Evolutionary conservation across 2,113 vertebrate species (phyloP).

Genomic region (Oreochromis tanganicae): DNA sequence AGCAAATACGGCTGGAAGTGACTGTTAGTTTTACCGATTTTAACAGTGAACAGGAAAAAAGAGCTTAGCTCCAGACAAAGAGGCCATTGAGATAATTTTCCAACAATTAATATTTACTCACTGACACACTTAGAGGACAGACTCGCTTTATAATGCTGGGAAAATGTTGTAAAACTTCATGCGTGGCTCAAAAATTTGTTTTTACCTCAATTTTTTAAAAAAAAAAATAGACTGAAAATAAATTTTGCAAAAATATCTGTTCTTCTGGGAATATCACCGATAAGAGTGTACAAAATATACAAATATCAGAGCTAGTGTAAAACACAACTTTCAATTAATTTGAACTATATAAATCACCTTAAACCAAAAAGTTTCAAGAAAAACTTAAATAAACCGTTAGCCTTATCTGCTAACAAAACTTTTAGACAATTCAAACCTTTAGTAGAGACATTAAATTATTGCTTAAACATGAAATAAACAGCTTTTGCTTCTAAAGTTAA

Average conservation of each 20-base stretch:
- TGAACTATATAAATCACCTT: not conserved
- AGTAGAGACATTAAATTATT: not conserved
- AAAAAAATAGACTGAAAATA: not conserved
- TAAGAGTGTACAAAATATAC: not conserved
- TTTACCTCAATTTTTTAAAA: rapidly evolving
- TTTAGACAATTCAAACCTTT: not conserved
- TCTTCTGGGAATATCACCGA: rapidly evolving
- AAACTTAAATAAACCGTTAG: not conserved
- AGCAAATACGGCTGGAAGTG: slow-evolving; percentile 52
- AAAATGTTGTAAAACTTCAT: not conserved
- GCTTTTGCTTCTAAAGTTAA: not conserved
- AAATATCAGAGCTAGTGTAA: not conserved
- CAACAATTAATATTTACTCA: not conserved
- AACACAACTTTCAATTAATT: not conserved
- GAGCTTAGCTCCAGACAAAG: not conserved
- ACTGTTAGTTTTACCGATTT: slow-evolving; percentile 39
- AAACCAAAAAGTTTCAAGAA: not conserved
- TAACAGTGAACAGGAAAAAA: not conserved
- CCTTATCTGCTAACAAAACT: not conserved
- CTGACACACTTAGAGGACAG: not conserved
- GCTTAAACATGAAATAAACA: not conserved
- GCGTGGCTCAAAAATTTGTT: not conserved
- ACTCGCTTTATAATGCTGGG: not conserved
- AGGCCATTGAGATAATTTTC: not conserved
- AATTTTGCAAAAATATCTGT: rapidly evolving